A percentile compares a stretch with the other conserved stretches of the same genome.
Conservation (phyloP, 2,797 vertebrate species). For the Xerus rutilus region DNA sequence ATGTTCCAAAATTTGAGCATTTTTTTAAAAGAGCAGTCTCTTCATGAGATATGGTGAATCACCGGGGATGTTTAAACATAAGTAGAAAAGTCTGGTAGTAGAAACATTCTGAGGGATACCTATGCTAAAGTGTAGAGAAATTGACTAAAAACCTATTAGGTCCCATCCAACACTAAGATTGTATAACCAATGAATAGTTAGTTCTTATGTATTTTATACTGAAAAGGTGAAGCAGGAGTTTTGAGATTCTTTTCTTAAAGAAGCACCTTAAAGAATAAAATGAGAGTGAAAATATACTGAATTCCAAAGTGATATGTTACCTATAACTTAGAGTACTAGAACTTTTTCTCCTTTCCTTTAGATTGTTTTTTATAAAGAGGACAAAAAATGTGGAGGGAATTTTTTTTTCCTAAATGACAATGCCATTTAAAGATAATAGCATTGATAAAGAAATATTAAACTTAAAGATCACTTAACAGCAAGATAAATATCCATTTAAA, state of each 20-base stretch:
- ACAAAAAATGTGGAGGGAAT: neutral
- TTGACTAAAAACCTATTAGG: neutral
- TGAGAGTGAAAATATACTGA: neutral
- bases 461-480: conserved; percentile 5
- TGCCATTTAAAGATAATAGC: conserved; percentile 53
- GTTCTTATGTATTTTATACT: conserved; percentile 45
- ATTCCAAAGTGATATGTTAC: conserved; percentile 21
- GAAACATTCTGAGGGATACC: neutral
- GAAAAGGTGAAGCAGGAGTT: conserved; percentile 35
- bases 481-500: conserved; percentile 30
- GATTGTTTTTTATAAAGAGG: neutral
- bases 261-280: conserved; percentile 50
- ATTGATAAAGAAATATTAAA: conserved; percentile 40
- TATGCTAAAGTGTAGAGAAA: neutral
- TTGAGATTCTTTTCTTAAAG: conserved; percentile 48
- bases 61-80: neutral
- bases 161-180: neutral
- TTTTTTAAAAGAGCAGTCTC: conserved; percentile 54
- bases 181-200: conserved; percentile 9
- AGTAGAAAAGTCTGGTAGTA: neutral
- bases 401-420: neutral
- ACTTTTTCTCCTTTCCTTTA: conserved; percentile 41
- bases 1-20: conserved; percentile 38
- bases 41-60: neutral
- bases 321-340: conserved; percentile 32